phyloP scores from a whole-genome alignment of 2,113 vertebrate genomes.

The Rhinogobius similis region DNA sequence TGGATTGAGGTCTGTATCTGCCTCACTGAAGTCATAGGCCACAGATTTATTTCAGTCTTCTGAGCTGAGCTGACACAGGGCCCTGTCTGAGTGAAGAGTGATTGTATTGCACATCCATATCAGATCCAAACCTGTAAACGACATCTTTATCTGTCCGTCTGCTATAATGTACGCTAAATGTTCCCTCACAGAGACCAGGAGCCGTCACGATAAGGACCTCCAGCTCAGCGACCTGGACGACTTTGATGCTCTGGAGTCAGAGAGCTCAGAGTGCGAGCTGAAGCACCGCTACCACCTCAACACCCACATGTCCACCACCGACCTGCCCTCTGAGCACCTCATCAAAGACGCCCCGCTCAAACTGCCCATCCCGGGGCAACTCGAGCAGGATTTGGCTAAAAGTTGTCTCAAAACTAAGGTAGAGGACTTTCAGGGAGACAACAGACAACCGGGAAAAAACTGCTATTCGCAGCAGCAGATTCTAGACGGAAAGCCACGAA shows the following conservation, averaged over 20 bases:
- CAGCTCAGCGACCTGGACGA: constrained; percentile 95
- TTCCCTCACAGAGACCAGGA: constrained; percentile 73
- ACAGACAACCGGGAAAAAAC: constrained; percentile 80
- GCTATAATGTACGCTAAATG: constrained; percentile 16
- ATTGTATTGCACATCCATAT: neutral
- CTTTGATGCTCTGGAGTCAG: constrained; percentile 89
- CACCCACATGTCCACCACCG: constrained; percentile 76
- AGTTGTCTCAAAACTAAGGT: constrained; percentile 83
- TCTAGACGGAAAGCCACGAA: constrained; percentile 91
- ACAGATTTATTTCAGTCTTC: neutral
- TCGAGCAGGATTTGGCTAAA: constrained; percentile 81
- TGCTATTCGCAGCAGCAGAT: constrained; percentile 78
- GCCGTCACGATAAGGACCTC: constrained; percentile 89
- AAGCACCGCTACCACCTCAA: constrained; percentile 87
- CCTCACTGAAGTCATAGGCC: neutral
- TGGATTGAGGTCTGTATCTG: neutral
- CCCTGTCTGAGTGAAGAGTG: neutral
- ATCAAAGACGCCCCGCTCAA: constrained; percentile 83
- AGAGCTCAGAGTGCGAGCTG: constrained; percentile 89
- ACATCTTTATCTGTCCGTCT: neutral
- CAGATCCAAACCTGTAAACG: neutral
- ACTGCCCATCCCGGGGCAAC: constrained; percentile 71
- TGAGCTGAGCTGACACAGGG: neutral
- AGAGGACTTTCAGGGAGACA: constrained; percentile 81
- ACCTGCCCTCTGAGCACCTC: constrained; percentile 70